phyloP scores from a whole-genome alignment of 2,888 invertebrate species.

The Acronicta aceris region DNA sequence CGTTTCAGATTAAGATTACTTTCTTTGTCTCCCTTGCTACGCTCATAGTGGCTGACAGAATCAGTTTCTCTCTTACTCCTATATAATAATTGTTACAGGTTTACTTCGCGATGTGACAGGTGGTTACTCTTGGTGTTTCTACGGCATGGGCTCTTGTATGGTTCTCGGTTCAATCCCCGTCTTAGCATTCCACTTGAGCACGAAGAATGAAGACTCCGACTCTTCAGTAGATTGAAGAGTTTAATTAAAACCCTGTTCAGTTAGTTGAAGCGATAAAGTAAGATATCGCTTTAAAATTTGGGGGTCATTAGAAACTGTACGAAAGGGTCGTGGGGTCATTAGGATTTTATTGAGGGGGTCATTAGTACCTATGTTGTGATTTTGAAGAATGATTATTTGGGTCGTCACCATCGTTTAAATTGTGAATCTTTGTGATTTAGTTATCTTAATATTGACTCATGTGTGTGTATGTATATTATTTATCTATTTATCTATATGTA shows the following conservation, averaged over 20 bases:
- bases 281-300: conserved; percentile 1
- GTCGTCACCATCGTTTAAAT: neutral
- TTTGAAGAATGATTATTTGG: neutral
- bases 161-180: conserved; percentile 92
- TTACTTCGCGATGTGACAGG: conserved; percentile 92
- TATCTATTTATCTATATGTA: too few species aligned
- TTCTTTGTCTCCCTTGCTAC: too few species aligned
- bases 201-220: conserved; percentile 80
- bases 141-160: conserved; percentile 94
- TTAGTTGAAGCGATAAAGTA: conserved; percentile 9
- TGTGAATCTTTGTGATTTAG: conserved; percentile 10
- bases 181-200: conserved; percentile 83
- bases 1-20: too few species aligned
- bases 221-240: conserved; percentile 76
- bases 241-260: neutral
- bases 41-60: too few species aligned
- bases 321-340: conserved; percentile 12
- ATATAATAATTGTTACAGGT: conserved; percentile 74
- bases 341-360: conserved; percentile 19
- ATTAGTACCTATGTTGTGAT: conserved; percentile 5
- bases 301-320: neutral
- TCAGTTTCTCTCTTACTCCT: too few species aligned
- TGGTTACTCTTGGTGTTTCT: conserved; percentile 92
- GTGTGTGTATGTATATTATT: too few species aligned
- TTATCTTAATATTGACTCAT: neutral